These are phyloP conservation scores for Oophaga pumilio DNA, from an alignment of 2,113 vertebrate genomes.

Conservation along the genomic window DNA sequence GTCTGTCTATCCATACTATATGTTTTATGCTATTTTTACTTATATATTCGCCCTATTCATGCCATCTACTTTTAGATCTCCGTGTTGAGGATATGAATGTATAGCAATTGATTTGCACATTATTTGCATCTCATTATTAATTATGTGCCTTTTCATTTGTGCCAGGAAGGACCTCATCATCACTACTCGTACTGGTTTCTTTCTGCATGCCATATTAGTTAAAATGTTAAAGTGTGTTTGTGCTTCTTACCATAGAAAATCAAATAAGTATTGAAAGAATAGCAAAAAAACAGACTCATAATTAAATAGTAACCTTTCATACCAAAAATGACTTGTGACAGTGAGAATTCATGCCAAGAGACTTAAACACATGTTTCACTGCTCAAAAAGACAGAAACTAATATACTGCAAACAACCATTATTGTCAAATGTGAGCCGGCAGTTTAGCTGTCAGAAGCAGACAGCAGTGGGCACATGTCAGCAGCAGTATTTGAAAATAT, in stretches of 20 bases:
- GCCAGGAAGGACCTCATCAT: neutral
- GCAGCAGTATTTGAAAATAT: neutral
- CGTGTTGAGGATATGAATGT: neutral
- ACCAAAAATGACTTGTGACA: neutral
- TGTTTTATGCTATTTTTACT: conserved; percentile 6
- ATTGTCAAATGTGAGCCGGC: conserved; percentile 1
- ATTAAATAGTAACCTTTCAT: neutral
- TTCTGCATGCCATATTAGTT: neutral
- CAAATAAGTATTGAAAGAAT: neutral
- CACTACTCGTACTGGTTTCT: neutral
- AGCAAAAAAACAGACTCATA: neutral
- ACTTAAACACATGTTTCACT: neutral
- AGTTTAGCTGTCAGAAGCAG: neutral
- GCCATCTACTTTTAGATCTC: neutral
- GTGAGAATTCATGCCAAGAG: neutral
- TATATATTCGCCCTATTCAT: neutral
- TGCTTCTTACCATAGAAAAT: neutral
- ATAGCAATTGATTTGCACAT: conserved; percentile 14
- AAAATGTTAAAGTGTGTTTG: neutral
- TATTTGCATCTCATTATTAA: conserved; percentile 34
- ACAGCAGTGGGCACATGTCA: neutral
- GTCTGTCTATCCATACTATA: neutral
- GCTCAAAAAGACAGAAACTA: neutral
- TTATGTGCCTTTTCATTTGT: conserved; percentile 15
- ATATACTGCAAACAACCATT: neutral